Evolutionary conservation across 2,888 invertebrate genomes (phyloP).

Genomic region (Netelia virgata): DNA sequence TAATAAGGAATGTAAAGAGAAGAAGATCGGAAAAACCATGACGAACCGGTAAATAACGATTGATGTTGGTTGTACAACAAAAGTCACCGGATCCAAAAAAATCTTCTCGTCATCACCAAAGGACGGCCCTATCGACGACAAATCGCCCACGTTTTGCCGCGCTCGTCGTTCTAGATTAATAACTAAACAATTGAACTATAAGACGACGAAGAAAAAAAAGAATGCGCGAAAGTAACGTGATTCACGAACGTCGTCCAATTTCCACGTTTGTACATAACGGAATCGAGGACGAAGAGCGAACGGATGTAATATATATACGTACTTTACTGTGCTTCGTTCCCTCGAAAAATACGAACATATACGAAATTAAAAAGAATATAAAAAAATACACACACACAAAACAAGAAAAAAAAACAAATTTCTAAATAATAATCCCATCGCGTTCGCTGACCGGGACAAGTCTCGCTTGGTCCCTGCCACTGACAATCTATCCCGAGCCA

Average conservation of each 20-base stretch:
- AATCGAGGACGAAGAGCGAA: conserved; percentile 28
- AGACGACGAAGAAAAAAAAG: conserved; percentile 25
- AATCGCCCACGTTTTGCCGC: conserved; percentile 9
- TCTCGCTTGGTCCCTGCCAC: conserved; percentile 44
- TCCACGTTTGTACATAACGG: conserved; percentile 55
- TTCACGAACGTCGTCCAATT: conserved; percentile 42
- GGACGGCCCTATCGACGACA: background rate
- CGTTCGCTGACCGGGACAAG: conserved; percentile 48
- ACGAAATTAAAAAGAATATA: conserved; percentile 26
- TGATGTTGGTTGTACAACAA: conserved; percentile 4
- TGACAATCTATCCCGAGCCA: conserved; percentile 67
- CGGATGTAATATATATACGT: conserved; percentile 50
- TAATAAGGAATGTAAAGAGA: no score
- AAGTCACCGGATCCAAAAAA: background rate
- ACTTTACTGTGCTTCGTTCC: conserved; percentile 61
- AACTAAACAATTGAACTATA: conserved; percentile 51
- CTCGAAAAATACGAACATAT: conserved; percentile 6
- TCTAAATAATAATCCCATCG: conserved; percentile 13
- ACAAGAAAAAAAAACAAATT: conserved; percentile 23
- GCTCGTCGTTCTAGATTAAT: conserved; percentile 58
- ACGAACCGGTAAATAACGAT: conserved; percentile 18
- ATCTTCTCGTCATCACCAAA: background rate
- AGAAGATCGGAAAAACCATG: conserved; percentile 21
- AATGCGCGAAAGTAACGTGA: conserved; percentile 8
- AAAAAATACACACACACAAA: background rate